Evolutionary conservation across 2,888 invertebrate species (phyloP).

Genomic region (Phyto melanocephala): DNA sequence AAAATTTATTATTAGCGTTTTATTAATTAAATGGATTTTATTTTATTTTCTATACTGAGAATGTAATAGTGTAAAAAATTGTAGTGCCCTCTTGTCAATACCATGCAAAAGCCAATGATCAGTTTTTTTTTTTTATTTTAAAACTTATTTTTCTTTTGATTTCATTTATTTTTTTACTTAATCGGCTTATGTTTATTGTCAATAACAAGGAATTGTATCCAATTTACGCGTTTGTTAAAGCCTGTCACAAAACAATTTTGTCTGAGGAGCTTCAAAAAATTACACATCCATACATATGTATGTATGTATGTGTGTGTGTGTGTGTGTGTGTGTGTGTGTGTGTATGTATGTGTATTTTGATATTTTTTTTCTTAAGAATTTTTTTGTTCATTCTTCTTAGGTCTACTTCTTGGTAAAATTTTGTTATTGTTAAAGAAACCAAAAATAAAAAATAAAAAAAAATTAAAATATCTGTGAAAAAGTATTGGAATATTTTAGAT

Average conservation of each 20-base stretch:
- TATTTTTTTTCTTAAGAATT: too few species aligned
- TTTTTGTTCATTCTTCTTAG: neutral
- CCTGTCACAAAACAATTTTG: constrained; percentile 59
- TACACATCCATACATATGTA: neutral
- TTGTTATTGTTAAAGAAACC: constrained; percentile 46
- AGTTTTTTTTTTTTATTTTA: neutral
- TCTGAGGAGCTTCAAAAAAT: constrained; percentile 5
- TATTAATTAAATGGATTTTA: constrained; percentile 61
- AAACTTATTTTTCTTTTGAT: constrained; percentile 10
- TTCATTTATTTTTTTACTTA: constrained; percentile 18
- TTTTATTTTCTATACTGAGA: too few species aligned
- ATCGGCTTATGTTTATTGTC: constrained; percentile 65
- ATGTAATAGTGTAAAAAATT: too few species aligned
- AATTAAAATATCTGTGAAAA: constrained; percentile 19
- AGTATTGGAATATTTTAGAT: constrained; percentile 59
- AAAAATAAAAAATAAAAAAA: constrained; percentile 39
- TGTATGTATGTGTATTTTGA: too few species aligned
- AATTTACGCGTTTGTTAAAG: constrained; percentile 63
- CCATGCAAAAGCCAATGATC: too few species aligned
- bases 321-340: too few species aligned
- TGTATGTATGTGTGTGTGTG: too few species aligned
- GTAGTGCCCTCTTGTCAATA: too few species aligned
- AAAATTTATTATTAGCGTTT: constrained; percentile 1
- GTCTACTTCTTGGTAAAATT: constrained; percentile 50
- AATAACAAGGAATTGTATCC: constrained; percentile 63